A percentile compares a stretch with the other conserved stretches of the same genome.
Evolutionary conservation across 1,140 invertebrate species (phyloP).

Genomic region (Drusus annulatus): DNA sequence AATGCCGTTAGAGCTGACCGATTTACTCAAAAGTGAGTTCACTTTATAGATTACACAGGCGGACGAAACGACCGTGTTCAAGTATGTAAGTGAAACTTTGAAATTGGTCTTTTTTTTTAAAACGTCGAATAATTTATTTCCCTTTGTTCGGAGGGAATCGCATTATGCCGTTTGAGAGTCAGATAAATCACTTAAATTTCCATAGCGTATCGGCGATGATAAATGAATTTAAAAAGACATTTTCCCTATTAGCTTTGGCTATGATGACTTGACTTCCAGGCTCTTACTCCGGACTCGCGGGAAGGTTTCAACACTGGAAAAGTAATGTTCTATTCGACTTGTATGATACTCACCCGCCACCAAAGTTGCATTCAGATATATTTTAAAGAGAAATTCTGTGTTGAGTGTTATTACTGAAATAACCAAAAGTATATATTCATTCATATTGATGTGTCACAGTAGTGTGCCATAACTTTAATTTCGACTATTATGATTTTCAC

Average conservation of each 20-base stretch:
- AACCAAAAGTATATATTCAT: too few species aligned
- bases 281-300: background rate
- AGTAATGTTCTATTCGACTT: constrained; percentile 2
- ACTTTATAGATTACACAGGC: constrained; percentile 15
- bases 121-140: constrained; percentile 54
- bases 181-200: constrained; percentile 59
- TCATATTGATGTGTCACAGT: too few species aligned
- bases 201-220: constrained; percentile 54
- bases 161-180: constrained; percentile 54
- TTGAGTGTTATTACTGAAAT: too few species aligned
- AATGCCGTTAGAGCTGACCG: constrained; percentile 27
- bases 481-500: too few species aligned
- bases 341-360: too few species aligned
- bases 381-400: too few species aligned
- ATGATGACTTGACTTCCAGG: background rate
- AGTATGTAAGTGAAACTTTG: constrained; percentile 44
- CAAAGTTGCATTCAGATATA: too few species aligned
- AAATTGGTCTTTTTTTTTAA: constrained; percentile 37
- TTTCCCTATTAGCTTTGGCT: constrained; percentile 32
- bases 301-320: constrained; percentile 25
- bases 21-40: constrained; percentile 19
- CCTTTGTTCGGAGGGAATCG: constrained; percentile 52
- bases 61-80: constrained; percentile 35
- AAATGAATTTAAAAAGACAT: constrained; percentile 57
- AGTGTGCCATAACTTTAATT: too few species aligned